Base-by-base conservation (phyloP, 2,113 vertebrate species). In the Bambusicola thoracicus region DNA sequence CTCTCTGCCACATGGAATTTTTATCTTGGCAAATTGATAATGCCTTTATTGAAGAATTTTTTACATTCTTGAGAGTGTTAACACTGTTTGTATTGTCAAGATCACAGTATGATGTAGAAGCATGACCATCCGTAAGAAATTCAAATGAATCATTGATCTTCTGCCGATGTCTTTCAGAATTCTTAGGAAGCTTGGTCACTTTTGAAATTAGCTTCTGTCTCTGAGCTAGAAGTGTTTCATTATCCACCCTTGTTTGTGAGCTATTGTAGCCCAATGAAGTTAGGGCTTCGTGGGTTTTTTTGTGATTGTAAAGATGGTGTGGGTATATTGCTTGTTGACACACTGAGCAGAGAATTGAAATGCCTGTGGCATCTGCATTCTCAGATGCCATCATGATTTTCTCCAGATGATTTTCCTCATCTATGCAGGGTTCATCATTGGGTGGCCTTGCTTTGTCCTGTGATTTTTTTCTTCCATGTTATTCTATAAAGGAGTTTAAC, bases 1-100 rank as follows among this genome's bases (percentile, higher is more conserved):
- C 78, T 67, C 27, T 18, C 46, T 90, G 95, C 98, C 97, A 97
- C 2, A 34, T 9, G 21, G 92, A 58, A 76, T 98, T 98, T 90
- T 88, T 96, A 27, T 97, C 93, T 80, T 97, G 78, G 67, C 97
- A 97, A 72, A 96, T 29, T 27, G 96, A 93, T 40, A 96, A 27
- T 15, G 89, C 93, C 94, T 96, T 97, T 89, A 97, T 92, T 70
- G 97, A 84, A 3, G 76, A 44, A 55, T 95, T 96, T 29, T 2
- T 77, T 69, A 76, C n/a, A 48, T 92, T 82, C 43, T 51, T 84
- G 30, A 66, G 73, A 40, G 66, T 58, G 13, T 40, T 53, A 15
- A 81, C 93, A 40, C 49, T 62, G 9, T 22, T 67, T 43, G 41
- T 11, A 36, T 19, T 93, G 6, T 72, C 34, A 36, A 51, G 58